Base-by-base conservation (phyloP, 2,888 invertebrate genomes). In the Cyaniris semiargus region DNA sequence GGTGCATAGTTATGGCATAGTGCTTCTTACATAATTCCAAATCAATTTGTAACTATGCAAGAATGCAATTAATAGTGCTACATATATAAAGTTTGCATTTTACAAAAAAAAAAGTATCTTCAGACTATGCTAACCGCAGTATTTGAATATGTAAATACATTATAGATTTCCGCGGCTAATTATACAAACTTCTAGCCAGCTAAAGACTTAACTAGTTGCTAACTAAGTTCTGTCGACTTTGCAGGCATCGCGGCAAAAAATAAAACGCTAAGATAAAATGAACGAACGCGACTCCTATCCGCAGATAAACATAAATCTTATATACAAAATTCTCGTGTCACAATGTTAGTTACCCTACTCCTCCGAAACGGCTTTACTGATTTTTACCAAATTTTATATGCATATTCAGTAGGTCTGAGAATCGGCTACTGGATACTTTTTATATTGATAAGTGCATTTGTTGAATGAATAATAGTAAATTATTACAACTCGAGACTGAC, bases 141-240 rank as follows among this genome's bases (percentile, higher is more conserved):
- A 53, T 53, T 53, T 53, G 53, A 74, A 53, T 74, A 74, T 74
- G 74, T 74, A 53, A 83, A 86, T 82, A 78, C 81, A 48, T 78
- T 76, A 78, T 78, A 77, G 66, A 77, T 48, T 74, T 77, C 53
- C 23, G 53, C 53, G 15, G 27, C 23, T 23, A 74, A 27, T 74
- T 74, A 74, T 21, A 48, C 48, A 48, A 74, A 74, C 74, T 74
- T 48, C 15, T 15, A 27, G 27, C 48, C 13, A 74, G 74, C 74
- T 74, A 27, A 74, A 53, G 74, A 74, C 74, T 74, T 74, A 74
- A 74, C 74, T 48, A 53, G 74, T 74, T 74, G 48, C 53, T 48
- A 74, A 74, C 53, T 74, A 27, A 74, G 44, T 74, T 53, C 21
- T 31, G 10, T 48, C 18, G 8, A 53, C 53, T 74, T 48, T 48